Base-by-base conservation (phyloP, 2,888 invertebrate genomes). In the Leucoma salicis region DNA sequence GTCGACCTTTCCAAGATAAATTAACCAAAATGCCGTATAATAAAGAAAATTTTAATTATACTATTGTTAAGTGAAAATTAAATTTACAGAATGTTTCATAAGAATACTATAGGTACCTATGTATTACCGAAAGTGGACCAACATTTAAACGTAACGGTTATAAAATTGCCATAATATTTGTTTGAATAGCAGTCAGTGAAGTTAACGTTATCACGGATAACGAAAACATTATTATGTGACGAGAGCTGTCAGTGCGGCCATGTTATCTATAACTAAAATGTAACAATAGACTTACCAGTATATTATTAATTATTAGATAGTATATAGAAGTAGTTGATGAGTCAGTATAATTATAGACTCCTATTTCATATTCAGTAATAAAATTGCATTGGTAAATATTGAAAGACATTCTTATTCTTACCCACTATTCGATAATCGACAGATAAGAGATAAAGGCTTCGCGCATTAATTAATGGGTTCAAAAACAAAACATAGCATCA, bases 291-390 rank as follows among this genome's bases (percentile, higher is more conserved):
- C 45, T 46, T 52, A 12, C 13, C 18, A 13, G 16, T 21, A 42
- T 42, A 44, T 39, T 43, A 40, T 53, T 46, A 57, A 62, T 65
- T 65, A n/a, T n/a, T n/a, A n/a, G 56, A 61, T 57, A 54, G 35
- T 47, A 41, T 43, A 46, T 28, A 24, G 21, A 25, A n/a, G n/a
- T n/a, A n/a, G n/a, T n/a, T n/a, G n/a, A n/a, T n/a, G n/a, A n/a
- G n/a, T n/a, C n/a, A n/a, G n/a, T n/a, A n/a, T n/a, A n/a, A n/a
- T n/a, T n/a, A n/a, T n/a, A n/a, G n/a, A n/a, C n/a, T n/a, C n/a
- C n/a, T n/a, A n/a, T n/a, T n/a, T n/a, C n/a, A n/a, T n/a, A n/a
- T n/a, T n/a, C n/a, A n/a, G n/a, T n/a, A n/a, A n/a, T n/a, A n/a
- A n/a, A n/a, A n/a, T n/a, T n/a, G n/a, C n/a, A n/a, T n/a, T n/a